Evolutionary conservation across 2,888 invertebrate genomes (phyloP), one percentile per base, ranked within the genome.

Genomic region (Trilocha varians): DNA sequence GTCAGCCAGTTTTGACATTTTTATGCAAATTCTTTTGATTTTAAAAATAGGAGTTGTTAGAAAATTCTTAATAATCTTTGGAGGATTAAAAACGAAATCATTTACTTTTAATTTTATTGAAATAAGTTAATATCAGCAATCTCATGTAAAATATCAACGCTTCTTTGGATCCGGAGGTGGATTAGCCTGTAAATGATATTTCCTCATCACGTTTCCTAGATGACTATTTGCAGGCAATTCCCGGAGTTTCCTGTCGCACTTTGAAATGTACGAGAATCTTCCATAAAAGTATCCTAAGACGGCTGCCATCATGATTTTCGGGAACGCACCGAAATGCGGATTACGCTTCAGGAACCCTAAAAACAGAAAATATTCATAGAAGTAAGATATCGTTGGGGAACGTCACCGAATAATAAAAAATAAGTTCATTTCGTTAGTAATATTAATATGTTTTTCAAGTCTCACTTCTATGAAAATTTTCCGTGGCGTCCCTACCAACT

Each of bases 211-310:
- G 52, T 90, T 89, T 3, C 90, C 94, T 16, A 95, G 70, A 38
- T 87, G 86, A 60, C 93, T 93, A 61, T 52, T 43, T 1, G 89
- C 87, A 0, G 93, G 92, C 38, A 94, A 74, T 15, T 80, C 74
- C 16, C 94, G 91, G 9, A 95, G 78, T 67, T 91, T 93, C 56
- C 90, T 88, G 1, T 91, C 91, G 71, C 94, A 95, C 51, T 82
- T 80, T 9, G 78, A 66, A 55, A 91, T 89, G 65, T 93, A 95
- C 2, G 93, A 91, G 37, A 93, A 65, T 66, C 95, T 93, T 2
- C 95, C 95, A 8, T 89, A 41, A 51, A 92, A 87, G 73, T 93
- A 94, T 1, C 94, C 95, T 34, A 91, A 36, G 4, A 91, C 59
- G 2, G 87, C 88, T 15, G 91, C 91, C 25, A 86, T 65, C 1